phyloP scores from a whole-genome alignment of 64 coral and sea anemone genomes.

The Astreopora myriophthalma region DNA sequence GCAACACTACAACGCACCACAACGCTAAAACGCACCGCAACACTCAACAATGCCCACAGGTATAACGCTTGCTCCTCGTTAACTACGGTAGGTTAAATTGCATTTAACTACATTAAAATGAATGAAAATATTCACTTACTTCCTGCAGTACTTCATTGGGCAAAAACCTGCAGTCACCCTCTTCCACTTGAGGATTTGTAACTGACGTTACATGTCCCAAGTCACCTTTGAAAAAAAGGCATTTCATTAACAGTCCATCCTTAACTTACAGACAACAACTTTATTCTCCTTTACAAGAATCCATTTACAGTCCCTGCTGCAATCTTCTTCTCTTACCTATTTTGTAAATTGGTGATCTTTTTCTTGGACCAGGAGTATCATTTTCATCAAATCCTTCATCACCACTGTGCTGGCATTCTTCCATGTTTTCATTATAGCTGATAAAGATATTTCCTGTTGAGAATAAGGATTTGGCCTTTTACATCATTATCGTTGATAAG shows the following conservation, averaged over 20 bases:
- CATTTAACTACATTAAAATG: background rate
- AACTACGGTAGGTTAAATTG: too few relatives aligned
- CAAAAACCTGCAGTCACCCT: conserved; percentile 96
- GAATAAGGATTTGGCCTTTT: background rate
- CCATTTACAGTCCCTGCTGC: background rate
- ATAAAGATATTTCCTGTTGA: conserved; percentile 91
- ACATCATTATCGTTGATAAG: background rate
- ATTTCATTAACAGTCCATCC: background rate
- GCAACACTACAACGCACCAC: too few relatives aligned
- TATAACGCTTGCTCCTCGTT: too few relatives aligned
- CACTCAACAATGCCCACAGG: too few relatives aligned
- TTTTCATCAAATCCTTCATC: conserved; percentile 92
- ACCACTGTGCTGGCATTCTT: conserved; percentile 73
- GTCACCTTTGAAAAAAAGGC: conserved; percentile 51
- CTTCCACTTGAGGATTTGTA: conserved; percentile 92
- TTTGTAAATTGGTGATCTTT: conserved; percentile 75
- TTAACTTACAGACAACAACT: background rate
- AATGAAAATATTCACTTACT: conserved; percentile 12
- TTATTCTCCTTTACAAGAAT: too few relatives aligned
- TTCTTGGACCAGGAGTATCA: conserved; percentile 54
- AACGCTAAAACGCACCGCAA: too few relatives aligned
- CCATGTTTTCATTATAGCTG: conserved; percentile 66
- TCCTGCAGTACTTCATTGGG: conserved; percentile 94
- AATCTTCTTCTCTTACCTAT: conserved; percentile 63
- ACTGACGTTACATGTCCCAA: conserved; percentile 96